phyloP scores from a whole-genome alignment of 2,797 vertebrate genomes.

The Hephaestus fuliginosus region DNA sequence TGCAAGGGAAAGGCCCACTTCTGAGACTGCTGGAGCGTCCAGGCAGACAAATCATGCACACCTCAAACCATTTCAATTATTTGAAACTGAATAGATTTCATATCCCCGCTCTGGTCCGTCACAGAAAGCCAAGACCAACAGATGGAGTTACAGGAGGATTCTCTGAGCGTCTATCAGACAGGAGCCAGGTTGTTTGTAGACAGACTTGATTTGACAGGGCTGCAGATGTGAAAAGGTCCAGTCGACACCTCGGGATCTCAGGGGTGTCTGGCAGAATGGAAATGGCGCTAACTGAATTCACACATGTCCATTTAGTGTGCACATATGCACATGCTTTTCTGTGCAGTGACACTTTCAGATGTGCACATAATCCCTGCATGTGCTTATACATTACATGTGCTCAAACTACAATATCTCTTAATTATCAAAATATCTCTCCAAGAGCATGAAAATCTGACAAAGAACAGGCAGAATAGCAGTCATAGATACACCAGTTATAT shows the following conservation, averaged over 20 bases:
- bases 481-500: not conserved
- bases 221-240: conserved; percentile 56
- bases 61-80: conserved; percentile 50
- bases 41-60: conserved; percentile 46
- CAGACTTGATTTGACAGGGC: conserved; percentile 45
- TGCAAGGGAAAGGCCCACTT: conserved; percentile 11
- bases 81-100: conserved; percentile 40
- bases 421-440: not conserved
- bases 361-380: not conserved
- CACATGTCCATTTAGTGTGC: conserved; percentile 45
- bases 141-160: conserved; percentile 55
- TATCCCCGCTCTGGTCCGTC: not conserved
- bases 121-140: conserved; percentile 56
- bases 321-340: conserved; percentile 1
- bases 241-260: conserved; percentile 66
- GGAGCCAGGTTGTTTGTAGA: conserved; percentile 48
- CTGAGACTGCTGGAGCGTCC: conserved; percentile 15
- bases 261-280: conserved; percentile 60
- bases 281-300: conserved; percentile 47
- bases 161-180: conserved; percentile 38
- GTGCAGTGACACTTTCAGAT: not conserved
- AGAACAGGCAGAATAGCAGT: not conserved
- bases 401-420: not conserved
- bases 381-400: not conserved
- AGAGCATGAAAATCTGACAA: not conserved